Evolutionary conservation across 2,888 invertebrate species (phyloP), one percentile per base, ranked within the genome.

Genomic region (Cancer borealis): DNA sequence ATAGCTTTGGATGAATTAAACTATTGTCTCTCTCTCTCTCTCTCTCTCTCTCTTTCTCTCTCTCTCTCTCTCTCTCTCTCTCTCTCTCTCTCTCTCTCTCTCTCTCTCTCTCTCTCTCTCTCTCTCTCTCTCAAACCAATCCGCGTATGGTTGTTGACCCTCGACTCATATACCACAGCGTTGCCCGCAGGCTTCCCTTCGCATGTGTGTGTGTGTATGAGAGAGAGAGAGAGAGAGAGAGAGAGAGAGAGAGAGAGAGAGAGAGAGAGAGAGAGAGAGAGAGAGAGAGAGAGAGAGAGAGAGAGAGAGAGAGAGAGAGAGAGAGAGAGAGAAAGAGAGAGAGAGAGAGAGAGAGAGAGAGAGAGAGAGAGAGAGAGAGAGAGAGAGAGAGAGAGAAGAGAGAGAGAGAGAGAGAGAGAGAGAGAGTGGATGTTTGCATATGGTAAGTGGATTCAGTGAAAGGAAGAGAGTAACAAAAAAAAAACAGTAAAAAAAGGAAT

Each of bases 31-130:
- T 87, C 4, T 45, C 17, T 87, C 39, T 12, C 39, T 87, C 87
- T 87, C 87, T 39, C 39, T 87, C 30, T 87, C 30, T 39, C 87
- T 87, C 8, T 30, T 3, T 84, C 84, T 84, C 84, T 26, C 30
- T 45, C 17, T 87, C 87, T 45, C 45, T 87, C 87, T 87, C 87
- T 45, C 87, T 39, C 45, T 45, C 30, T 87, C 30, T 39, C 87
- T 87, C 87, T 45, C 87, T 87, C 87, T 45, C 87, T 87, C 87
- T 14, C n/a, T n/a, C 87, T 30, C 45, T 30, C 45, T 30, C 87
- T 30, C 17, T 17, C 45, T 30, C 45, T 17, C 66, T 21, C 66
- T 21, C 66, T 21, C 66, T 21, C 87, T 30, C 30, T 17, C 87
- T 30, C 87, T 17, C 45, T 6, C 30, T 17, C 45, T 17, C 87